Percentiles rank a stretch among this genome's conserved stretches.
These are phyloP conservation scores for Chondrosia reniformis DNA, from an alignment of 37 sponge, comb jelly and placozoan genomes.

Conservation along the genomic window DNA sequence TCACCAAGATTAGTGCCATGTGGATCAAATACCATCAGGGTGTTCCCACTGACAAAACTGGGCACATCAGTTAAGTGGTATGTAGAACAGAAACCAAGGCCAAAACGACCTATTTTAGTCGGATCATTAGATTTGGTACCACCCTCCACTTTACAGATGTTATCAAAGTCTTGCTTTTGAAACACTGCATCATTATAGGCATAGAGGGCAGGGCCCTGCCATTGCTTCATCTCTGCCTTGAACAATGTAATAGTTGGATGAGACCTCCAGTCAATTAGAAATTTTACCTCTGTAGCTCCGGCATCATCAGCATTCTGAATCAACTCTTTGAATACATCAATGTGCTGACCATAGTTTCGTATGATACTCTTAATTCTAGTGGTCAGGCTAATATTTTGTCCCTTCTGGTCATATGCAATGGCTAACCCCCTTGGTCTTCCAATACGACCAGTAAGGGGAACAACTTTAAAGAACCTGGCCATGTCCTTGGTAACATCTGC, in stretches of 20 bases:
- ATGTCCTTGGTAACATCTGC: conserved; percentile 10
- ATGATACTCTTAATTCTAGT: conserved; percentile 51
- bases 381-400: conserved; percentile 48
- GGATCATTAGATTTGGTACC: conserved; percentile 63
- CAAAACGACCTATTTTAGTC: conserved; percentile 79
- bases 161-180: conserved; percentile 62
- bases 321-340: conserved; percentile 81
- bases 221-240: conserved; percentile 43
- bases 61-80: conserved; percentile 83
- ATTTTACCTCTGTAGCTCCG: conserved; percentile 64
- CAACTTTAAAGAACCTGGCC: conserved; percentile 45
- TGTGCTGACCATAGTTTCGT: conserved; percentile 49
- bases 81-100: conserved; percentile 73
- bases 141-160: conserved; percentile 69
- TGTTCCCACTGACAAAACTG: conserved; percentile 68
- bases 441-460: conserved; percentile 42
- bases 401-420: conserved; percentile 23
- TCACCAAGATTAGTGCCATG: conserved; percentile 62
- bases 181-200: conserved; percentile 72
- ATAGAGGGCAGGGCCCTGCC: conserved; percentile 85
- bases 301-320: conserved; percentile 95
- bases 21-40: conserved; percentile 79
- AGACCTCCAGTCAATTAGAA: conserved; percentile 74
- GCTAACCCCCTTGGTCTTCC: conserved; percentile 40
- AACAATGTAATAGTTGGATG: conserved; percentile 37